A percentile compares a stretch with the other conserved stretches of the same genome.
Evolutionary conservation across 2,113 vertebrate genomes (phyloP).

Genomic region (Nycticryphes semicollaris): DNA sequence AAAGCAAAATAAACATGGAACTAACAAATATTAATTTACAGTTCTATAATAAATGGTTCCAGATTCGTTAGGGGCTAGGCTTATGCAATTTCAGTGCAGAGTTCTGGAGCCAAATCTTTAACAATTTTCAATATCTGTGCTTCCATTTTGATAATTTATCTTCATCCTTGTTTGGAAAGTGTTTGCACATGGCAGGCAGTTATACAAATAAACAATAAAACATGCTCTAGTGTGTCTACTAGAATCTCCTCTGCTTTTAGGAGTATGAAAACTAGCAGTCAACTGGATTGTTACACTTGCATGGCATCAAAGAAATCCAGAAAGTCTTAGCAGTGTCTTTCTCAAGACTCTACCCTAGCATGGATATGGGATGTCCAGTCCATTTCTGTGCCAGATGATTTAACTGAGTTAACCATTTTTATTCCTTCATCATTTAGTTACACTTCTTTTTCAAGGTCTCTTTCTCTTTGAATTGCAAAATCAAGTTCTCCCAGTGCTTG

Average conservation of each 20-base stretch:
- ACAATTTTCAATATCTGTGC: not conserved
- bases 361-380: not conserved
- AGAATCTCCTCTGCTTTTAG: not conserved
- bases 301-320: not conserved
- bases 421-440: not conserved
- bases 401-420: not conserved
- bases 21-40: not conserved
- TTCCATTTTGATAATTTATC: not conserved
- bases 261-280: not conserved
- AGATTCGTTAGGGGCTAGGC: not conserved
- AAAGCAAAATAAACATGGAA: not conserved
- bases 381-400: not conserved
- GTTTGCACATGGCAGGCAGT: not conserved
- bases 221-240: not conserved
- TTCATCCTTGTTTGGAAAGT: not conserved
- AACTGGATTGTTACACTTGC: not conserved
- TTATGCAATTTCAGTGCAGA: not conserved
- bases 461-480: not conserved
- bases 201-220: not conserved
- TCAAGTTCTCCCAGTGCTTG: not conserved
- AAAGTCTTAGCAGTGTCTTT: not conserved
- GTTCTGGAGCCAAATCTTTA: not conserved
- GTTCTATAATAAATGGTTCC: not conserved
- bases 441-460: not conserved
- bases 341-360: not conserved